Percentiles rank a stretch among this genome's conserved stretches.
phyloP scores from a whole-genome alignment of 1,140 invertebrate species.

The Bombus impatiens region DNA sequence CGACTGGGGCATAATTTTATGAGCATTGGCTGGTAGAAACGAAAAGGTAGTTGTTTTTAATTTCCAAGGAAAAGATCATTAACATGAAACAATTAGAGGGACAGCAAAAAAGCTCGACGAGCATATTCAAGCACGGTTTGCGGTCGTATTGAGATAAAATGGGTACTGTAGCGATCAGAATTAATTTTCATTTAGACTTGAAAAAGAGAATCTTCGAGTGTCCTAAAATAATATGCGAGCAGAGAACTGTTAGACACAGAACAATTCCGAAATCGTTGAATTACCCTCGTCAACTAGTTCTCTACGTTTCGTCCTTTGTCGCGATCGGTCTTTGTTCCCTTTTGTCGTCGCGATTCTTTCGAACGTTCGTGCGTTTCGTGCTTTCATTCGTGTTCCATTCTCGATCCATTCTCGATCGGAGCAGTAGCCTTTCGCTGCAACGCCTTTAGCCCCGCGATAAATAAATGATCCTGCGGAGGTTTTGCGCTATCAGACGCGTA shows the following conservation, averaged over 20 bases:
- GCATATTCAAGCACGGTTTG: not conserved
- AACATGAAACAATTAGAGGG: not conserved
- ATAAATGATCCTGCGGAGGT: conserved; percentile 12
- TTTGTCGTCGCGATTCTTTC: conserved; percentile 27
- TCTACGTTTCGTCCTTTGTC: not conserved
- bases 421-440: not conserved
- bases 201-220: not conserved
- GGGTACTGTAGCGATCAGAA: too few species aligned
- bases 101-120: not conserved
- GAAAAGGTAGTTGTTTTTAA: not conserved
- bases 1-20: not conserved
- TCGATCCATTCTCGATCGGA: not conserved
- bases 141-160: not conserved
- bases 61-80: not conserved
- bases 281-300: not conserved
- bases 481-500: conserved; percentile 3
- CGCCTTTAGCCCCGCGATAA: not conserved
- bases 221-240: not conserved
- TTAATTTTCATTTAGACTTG: too few species aligned
- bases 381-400: conserved; percentile 9
- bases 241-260: not conserved
- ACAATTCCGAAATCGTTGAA: not conserved
- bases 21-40: not conserved
- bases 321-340: not conserved
- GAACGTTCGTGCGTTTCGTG: conserved; percentile 16